These are phyloP conservation scores for Mesoclemmys tuberculata DNA, from an alignment of 2,113 vertebrate species.

Conservation along the genomic window DNA sequence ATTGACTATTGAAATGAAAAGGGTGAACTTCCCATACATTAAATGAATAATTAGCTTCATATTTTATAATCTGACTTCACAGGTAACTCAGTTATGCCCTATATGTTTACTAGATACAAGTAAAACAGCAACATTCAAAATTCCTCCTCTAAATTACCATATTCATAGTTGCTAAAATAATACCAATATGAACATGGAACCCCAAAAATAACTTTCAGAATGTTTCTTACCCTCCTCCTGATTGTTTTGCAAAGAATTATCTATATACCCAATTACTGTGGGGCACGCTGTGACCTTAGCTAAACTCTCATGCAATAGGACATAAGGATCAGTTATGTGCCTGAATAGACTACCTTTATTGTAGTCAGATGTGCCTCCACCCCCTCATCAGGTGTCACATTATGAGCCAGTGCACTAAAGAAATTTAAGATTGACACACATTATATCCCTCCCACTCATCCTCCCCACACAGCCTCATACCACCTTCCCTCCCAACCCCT, in stretches of 20 bases:
- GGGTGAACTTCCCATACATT: background rate
- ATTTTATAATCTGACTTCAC: slow-evolving; percentile 35
- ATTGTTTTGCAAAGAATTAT: slow-evolving; percentile 50
- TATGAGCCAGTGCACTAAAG: background rate
- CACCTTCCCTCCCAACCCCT: background rate
- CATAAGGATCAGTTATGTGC: background rate
- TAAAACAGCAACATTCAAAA: slow-evolving; percentile 25
- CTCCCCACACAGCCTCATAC: background rate
- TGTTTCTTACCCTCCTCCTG: background rate
- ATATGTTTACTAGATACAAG: slow-evolving; percentile 37
- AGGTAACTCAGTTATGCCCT: slow-evolving; percentile 47
- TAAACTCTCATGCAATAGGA: accelerated
- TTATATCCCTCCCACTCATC: background rate
- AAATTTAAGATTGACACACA: background rate
- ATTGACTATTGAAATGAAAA: background rate
- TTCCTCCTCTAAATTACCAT: slow-evolving; percentile 23
- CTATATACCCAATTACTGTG: slow-evolving; percentile 30
- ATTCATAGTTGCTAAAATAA: slow-evolving; percentile 2
- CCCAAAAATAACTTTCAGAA: background rate
- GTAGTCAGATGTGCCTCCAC: background rate
- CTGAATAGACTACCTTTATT: background rate
- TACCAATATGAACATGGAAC: background rate
- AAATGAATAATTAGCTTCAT: slow-evolving; percentile 42
- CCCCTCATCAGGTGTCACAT: background rate
- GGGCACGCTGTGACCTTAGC: background rate